Evolutionary conservation across 2,113 vertebrate species (phyloP).

Genomic region (Percina caprodes): DNA sequence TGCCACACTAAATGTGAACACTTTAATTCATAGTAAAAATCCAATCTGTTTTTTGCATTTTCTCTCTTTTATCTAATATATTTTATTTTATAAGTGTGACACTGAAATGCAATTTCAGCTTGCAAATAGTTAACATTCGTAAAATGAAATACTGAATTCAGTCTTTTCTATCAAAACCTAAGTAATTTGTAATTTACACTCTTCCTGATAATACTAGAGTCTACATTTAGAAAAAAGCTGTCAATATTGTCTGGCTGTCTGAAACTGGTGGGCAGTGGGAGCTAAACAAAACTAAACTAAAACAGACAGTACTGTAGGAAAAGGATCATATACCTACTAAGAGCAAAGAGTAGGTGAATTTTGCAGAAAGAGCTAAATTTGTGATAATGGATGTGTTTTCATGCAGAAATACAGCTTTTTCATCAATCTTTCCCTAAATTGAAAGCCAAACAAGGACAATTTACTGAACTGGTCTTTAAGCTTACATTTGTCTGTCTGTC

Average conservation of each 20-base stretch:
- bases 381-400: not conserved
- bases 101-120: not conserved
- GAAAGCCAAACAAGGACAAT: not conserved
- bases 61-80: not conserved
- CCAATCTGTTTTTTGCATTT: not conserved
- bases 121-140: not conserved
- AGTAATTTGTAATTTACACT: not conserved
- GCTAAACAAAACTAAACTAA: too few species aligned
- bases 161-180: not conserved
- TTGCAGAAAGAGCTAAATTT: not conserved
- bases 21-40: not conserved
- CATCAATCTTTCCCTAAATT: not conserved
- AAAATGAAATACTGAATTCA: not conserved
- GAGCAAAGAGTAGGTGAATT: not conserved
- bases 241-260: constrained; percentile 19
- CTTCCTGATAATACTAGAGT: not conserved
- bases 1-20: not conserved
- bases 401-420: not conserved
- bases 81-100: not conserved
- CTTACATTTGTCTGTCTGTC: not conserved
- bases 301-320: not conserved
- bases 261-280: not conserved
- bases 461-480: not conserved
- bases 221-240: constrained; percentile 4
- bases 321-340: not conserved